Evolutionary conservation across 2,797 vertebrate genomes (phyloP).

Genomic region (Acanthiza pusilla): DNA sequence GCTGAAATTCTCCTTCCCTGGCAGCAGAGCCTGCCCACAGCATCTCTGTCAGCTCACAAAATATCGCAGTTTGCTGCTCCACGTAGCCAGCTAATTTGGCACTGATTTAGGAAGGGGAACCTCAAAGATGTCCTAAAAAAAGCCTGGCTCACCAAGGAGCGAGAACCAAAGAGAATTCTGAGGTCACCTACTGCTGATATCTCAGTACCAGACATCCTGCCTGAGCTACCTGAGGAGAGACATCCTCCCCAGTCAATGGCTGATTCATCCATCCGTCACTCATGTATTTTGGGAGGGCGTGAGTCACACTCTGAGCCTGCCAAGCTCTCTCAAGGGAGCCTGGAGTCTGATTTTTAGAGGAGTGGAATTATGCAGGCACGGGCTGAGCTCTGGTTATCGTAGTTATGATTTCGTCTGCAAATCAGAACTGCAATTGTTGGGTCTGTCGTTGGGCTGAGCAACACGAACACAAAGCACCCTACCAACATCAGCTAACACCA

Average conservation of each 20-base stretch:
- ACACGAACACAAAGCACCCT: neutral
- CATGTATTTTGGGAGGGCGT: neutral
- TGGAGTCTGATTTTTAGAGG: neutral
- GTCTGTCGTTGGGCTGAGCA: neutral
- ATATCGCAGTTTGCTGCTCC: neutral
- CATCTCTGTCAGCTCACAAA: neutral
- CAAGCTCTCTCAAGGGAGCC: neutral
- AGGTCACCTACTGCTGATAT: neutral
- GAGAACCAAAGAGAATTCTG: neutral
- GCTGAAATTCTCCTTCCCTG: neutral
- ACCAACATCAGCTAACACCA: neutral
- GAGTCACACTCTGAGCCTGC: neutral
- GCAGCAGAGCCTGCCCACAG: neutral
- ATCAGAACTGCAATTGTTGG: neutral
- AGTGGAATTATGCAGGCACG: neutral
- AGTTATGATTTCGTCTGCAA: neutral
- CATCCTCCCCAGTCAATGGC: neutral
- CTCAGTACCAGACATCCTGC: neutral
- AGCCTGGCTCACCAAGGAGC: neutral
- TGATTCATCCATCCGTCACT: neutral
- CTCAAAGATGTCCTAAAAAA: neutral
- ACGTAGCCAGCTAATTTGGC: neutral
- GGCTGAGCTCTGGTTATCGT: neutral
- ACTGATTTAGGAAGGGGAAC: neutral
- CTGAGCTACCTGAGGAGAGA: neutral